Evolutionary conservation across 2,888 invertebrate genomes (phyloP), one percentile per base, ranked within the genome.

Genomic region (Dasysyrphus tricinctus): DNA sequence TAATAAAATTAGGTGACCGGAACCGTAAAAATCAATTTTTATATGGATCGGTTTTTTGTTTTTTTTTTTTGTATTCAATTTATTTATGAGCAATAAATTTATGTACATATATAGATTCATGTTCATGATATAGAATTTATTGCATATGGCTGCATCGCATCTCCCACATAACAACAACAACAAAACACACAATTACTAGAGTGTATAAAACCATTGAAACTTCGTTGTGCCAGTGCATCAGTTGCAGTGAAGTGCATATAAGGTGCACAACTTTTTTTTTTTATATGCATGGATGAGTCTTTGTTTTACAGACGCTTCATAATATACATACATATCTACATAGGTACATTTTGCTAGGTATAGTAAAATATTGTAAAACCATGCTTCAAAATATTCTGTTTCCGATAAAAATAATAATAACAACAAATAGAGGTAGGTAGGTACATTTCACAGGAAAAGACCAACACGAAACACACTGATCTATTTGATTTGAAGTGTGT

Each of bases 281-380:
- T 24, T 24, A 7, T 54, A 67, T 69, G 69, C 69, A 69, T 69
- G 69, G 69, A 37, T 69, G 69, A 34, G 54, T 69, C 69, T 67
- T 67, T 67, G 67, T 34, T 67, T 19, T 39, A 29, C 51, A 69
- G 54, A 69, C 51, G n/a, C 24, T 39, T 6, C 51, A 29, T 67
- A 63, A 57, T 24, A 24, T 19, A 16, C 6, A 42, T 39, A 8
- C 11, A 24, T 24, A 24, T 24, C 24, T 24, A 24, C 24, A 1
- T 24, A 32, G 32, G 32, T 4, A 32, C 32, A 32, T n/a, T n/a
- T n/a, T n/a, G n/a, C 32, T 1, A 32, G 32, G 9, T 14, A 14
- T 54, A 24, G 24, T 24, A 24, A 24, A 24, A 54, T n/a, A n/a
- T n/a, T 47, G 47, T 47, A 65, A 49, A 49, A 69, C 8, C 51